Conservation (phyloP, 2,797 vertebrate genomes). For the Myoxocephalus aenaeus region DNA sequence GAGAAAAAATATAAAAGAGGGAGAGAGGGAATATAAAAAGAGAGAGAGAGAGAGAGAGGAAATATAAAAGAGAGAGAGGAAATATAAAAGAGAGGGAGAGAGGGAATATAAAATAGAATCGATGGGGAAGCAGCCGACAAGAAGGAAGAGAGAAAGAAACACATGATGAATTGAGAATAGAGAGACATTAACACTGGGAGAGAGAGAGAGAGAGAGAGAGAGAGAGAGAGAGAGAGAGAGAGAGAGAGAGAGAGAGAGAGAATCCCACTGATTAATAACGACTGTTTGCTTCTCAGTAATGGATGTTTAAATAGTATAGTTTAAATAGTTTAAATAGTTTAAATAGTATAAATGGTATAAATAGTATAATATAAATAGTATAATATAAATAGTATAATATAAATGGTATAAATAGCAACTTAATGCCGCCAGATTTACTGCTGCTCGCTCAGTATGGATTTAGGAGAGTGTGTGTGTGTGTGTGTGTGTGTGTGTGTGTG, state of each 20-base stretch:
- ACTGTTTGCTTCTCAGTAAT: slow-evolving; percentile 69
- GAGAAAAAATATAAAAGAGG: too few relatives aligned
- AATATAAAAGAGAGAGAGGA: not conserved
- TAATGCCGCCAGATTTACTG: slow-evolving; percentile 52
- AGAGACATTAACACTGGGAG: slow-evolving; percentile 25
- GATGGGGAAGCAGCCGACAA: slow-evolving; percentile 32
- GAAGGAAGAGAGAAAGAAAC: not conserved
- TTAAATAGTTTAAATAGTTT: too few relatives aligned
- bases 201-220: slow-evolving; percentile 18
- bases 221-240: slow-evolving; percentile 19
- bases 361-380: slow-evolving; percentile 10
- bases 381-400: slow-evolving; percentile 33
- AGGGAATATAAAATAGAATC: too few relatives aligned
- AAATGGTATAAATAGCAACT: slow-evolving; percentile 69
- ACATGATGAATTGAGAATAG: not conserved
- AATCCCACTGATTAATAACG: slow-evolving; percentile 54
- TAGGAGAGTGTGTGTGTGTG: slow-evolving; percentile 1
- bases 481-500: slow-evolving; percentile 17
- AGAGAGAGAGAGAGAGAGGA: slow-evolving; percentile 1
- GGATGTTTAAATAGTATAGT: slow-evolving; percentile 17
- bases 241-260: slow-evolving; percentile 25
- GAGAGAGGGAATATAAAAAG: too few relatives aligned
- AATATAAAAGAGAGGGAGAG: slow-evolving; percentile 13
- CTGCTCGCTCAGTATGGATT: slow-evolving; percentile 44
- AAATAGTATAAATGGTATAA: too few relatives aligned